Percentiles rank a stretch among this genome's conserved stretches.
phyloP scores from a whole-genome alignment of 2,888 invertebrate genomes.

The Adineta ricciae region DNA sequence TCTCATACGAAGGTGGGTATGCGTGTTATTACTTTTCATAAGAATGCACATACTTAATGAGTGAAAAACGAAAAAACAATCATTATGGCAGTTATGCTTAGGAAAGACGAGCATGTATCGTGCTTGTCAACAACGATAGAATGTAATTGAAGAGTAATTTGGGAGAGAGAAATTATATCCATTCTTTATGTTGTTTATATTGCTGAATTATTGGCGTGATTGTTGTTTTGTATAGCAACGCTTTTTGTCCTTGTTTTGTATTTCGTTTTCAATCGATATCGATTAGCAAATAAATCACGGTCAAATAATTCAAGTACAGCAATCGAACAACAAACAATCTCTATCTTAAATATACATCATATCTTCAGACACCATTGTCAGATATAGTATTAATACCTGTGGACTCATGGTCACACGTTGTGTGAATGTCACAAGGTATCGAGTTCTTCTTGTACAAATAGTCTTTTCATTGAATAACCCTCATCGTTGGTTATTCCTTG shows the following conservation, averaged over 20 bases:
- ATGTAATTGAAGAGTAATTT: neutral
- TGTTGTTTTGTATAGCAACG: neutral
- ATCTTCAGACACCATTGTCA: neutral
- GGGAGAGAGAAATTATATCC: neutral
- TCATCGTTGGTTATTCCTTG: no score
- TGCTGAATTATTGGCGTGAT: neutral
- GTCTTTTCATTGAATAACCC: no score
- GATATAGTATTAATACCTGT: neutral
- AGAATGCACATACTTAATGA: neutral
- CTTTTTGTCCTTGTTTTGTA: neutral
- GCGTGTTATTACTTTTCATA: neutral
- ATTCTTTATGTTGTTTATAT: neutral
- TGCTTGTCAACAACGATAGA: no score
- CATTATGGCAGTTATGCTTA: neutral
- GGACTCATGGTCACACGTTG: neutral
- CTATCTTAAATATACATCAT: neutral
- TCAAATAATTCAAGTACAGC: neutral
- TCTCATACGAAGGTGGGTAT: neutral
- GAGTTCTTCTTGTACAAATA: neutral
- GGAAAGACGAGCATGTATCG: neutral
- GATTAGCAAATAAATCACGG: neutral
- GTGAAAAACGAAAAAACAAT: neutral
- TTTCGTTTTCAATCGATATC: neutral
- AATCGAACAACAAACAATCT: neutral
- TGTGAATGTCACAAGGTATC: neutral